Evolutionary conservation across 2,113 vertebrate species (phyloP).

Genomic region (Garra rufa): DNA sequence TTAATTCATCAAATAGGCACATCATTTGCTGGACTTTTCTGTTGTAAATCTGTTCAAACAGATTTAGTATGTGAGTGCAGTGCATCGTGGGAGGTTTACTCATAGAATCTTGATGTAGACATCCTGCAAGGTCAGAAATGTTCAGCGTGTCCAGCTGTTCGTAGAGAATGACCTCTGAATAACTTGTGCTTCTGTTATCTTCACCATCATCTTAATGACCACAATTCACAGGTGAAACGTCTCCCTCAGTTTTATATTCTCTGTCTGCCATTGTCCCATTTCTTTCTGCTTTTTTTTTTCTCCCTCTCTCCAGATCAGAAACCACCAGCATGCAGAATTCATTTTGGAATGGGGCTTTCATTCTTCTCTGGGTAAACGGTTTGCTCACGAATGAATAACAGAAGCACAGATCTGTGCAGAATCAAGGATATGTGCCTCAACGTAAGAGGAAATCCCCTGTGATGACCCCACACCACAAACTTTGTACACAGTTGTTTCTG

Average conservation of each 20-base stretch:
- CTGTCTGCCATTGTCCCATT: not conserved
- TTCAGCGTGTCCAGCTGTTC: conserved; percentile 36
- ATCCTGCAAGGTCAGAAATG: not conserved
- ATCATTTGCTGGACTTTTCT: not conserved
- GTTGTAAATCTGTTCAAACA: not conserved
- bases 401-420: conserved; percentile 20
- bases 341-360: conserved; percentile 21
- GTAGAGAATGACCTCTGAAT: conserved; percentile 5
- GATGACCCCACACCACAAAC: not conserved
- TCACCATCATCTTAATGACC: conserved; percentile 41
- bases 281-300: not conserved
- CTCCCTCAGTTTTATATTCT: conserved; percentile 3
- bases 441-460: conserved; percentile 8
- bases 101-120: not conserved
- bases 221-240: conserved; percentile 32
- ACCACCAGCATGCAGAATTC: conserved; percentile 19
- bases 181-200: conserved; percentile 29
- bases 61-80: conserved; percentile 12
- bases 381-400: conserved; percentile 31
- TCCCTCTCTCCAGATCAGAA: not conserved
- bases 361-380: conserved; percentile 22
- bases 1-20: not conserved
- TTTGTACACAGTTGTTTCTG: not conserved
- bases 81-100: conserved; percentile 26
- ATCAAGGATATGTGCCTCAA: not conserved